These are phyloP conservation scores for Strix uralensis DNA, from an alignment of 2,113 vertebrate species.

Conservation along the genomic window DNA sequence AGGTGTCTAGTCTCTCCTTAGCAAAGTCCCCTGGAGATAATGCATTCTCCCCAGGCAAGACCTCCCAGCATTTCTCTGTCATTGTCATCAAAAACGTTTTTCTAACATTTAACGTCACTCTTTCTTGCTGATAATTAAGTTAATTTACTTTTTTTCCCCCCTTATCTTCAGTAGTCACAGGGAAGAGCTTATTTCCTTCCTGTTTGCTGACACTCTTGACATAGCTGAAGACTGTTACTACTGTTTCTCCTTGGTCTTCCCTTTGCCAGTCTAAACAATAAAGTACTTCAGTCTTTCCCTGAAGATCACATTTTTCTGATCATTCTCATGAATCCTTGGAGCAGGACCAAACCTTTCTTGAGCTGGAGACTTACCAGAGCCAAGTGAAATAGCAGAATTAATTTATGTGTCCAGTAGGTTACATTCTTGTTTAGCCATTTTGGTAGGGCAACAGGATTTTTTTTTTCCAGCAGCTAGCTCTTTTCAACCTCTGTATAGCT, in stretches of 20 bases:
- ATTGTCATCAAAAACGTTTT: neutral
- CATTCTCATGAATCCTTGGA: neutral
- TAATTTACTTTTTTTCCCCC: neutral
- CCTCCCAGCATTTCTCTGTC: neutral
- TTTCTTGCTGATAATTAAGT: neutral
- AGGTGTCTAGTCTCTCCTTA: neutral
- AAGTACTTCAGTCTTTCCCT: neutral
- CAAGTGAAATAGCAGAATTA: neutral
- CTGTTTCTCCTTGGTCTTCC: neutral
- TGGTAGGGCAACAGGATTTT: neutral
- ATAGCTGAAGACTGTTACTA: neutral
- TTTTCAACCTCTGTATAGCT: fast-evolving
- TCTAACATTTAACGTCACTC: neutral
- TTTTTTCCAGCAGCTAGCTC: neutral
- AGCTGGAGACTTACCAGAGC: neutral
- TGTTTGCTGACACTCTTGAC: neutral
- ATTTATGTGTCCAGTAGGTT: neutral
- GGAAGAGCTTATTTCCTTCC: neutral
- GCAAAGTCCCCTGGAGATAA: fast-evolving
- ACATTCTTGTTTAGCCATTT: neutral
- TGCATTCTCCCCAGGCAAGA: neutral
- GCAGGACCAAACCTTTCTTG: neutral
- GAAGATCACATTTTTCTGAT: neutral
- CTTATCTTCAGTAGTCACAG: neutral
- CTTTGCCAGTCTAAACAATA: neutral